Conservation (phyloP, 2,113 vertebrate species). For the Lasiurus borealis region DNA sequence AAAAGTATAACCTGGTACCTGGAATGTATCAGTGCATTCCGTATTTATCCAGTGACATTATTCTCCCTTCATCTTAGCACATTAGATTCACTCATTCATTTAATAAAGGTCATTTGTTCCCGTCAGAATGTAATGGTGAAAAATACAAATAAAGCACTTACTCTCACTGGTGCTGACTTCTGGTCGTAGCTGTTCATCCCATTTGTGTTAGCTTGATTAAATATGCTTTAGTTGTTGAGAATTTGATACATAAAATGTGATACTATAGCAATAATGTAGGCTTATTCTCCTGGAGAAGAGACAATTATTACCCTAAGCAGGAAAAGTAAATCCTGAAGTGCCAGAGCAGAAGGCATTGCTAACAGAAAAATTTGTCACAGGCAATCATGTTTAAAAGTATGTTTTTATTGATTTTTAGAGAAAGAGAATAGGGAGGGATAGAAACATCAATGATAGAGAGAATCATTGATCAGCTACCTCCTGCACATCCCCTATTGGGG, state of each 20-base stretch:
- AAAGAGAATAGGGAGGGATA: no score
- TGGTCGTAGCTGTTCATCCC: background rate
- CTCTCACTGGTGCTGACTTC: background rate
- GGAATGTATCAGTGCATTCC: background rate
- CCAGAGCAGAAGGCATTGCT: slow-evolving; percentile 6
- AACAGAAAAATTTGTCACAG: background rate
- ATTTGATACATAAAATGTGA: slow-evolving; percentile 5
- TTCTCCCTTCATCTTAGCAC: background rate
- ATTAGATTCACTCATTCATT: background rate
- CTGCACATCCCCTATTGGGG: no score
- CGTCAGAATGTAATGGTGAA: background rate
- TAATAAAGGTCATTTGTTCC: background rate
- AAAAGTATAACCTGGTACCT: background rate
- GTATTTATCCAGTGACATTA: background rate
- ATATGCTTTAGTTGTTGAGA: slow-evolving; percentile 7
- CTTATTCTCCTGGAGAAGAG: background rate
- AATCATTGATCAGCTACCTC: no score
- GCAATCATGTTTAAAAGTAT: background rate
- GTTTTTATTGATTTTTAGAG: no score
- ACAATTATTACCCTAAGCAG: background rate
- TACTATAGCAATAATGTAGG: background rate
- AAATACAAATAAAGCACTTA: background rate
- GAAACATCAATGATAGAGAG: no score
- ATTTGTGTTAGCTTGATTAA: background rate
- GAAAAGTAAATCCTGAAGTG: background rate